Evolutionary conservation across 2,888 invertebrate genomes (phyloP).

Genomic region (Apamea sordens): DNA sequence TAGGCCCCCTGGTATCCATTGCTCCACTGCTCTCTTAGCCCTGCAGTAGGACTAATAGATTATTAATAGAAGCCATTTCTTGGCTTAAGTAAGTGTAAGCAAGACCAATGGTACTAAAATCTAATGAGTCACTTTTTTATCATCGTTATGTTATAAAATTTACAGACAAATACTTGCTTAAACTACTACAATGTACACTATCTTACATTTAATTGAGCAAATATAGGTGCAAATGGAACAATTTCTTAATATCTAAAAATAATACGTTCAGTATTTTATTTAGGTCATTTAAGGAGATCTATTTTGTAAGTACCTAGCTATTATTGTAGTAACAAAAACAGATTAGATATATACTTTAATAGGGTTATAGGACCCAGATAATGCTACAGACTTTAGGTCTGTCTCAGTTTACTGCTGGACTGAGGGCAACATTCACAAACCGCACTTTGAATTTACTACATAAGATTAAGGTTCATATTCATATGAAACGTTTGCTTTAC

Average conservation of each 20-base stretch:
- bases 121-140: neutral
- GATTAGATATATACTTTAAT: neutral
- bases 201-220: constrained; percentile 81
- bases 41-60: too few species aligned
- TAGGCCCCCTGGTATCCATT: too few species aligned
- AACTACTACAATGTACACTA: constrained; percentile 41
- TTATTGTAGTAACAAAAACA: neutral
- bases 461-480: neutral
- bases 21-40: neutral
- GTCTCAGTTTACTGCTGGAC: neutral
- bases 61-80: neutral
- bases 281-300: constrained; percentile 74
- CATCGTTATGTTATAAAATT: neutral
- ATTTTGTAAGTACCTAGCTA: neutral
- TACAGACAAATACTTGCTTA: constrained; percentile 26
- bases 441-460: neutral
- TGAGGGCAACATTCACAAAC: neutral
- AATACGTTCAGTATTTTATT: neutral
- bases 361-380: neutral
- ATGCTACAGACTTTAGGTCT: neutral
- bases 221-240: constrained; percentile 81
- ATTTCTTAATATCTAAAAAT: constrained; percentile 54
- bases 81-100: neutral
- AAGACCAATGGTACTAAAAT: neutral
- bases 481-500: too few species aligned